phyloP scores from a whole-genome alignment of 2,888 invertebrate genomes.

The Chaitophorus viminalis region DNA sequence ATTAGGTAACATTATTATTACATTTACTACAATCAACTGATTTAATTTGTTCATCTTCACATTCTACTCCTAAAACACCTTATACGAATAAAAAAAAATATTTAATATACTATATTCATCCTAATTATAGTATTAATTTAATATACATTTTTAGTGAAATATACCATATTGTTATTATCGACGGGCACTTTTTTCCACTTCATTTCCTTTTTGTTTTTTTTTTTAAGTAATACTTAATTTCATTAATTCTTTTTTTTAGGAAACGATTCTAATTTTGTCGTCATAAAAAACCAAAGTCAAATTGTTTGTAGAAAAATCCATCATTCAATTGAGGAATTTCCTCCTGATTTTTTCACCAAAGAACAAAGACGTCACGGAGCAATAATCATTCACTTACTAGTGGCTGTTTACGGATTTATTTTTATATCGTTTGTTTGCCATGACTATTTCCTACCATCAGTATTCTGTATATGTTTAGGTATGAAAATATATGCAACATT shows the following conservation, averaged over 20 bases:
- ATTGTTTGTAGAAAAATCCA: neutral
- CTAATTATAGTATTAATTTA: too few relatives aligned
- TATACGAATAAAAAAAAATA: too few relatives aligned
- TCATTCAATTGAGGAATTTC: slow-evolving; percentile 64
- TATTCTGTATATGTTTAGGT: slow-evolving; percentile 86
- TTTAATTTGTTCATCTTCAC: too few relatives aligned
- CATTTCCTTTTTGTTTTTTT: too few relatives aligned
- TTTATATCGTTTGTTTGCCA: slow-evolving; percentile 89
- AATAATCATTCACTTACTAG: slow-evolving; percentile 77
- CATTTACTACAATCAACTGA: too few relatives aligned
- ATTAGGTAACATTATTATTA: too few relatives aligned
- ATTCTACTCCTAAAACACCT: too few relatives aligned
- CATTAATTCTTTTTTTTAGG: neutral
- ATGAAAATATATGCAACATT: slow-evolving; percentile 63
- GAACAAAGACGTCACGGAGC: slow-evolving; percentile 79
- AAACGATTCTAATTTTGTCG: neutral
- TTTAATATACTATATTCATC: too few relatives aligned
- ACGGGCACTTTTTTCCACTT: too few relatives aligned
- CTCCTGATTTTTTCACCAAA: slow-evolving; percentile 70
- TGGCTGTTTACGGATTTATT: slow-evolving; percentile 86
- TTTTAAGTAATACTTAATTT: too few relatives aligned
- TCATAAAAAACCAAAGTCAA: neutral
- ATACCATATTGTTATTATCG: too few relatives aligned
- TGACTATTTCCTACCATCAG: slow-evolving; percentile 88
- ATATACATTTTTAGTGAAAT: too few relatives aligned